Evolutionary conservation across 2,113 vertebrate genomes (phyloP).

Genomic region (Henicopernis longicauda): DNA sequence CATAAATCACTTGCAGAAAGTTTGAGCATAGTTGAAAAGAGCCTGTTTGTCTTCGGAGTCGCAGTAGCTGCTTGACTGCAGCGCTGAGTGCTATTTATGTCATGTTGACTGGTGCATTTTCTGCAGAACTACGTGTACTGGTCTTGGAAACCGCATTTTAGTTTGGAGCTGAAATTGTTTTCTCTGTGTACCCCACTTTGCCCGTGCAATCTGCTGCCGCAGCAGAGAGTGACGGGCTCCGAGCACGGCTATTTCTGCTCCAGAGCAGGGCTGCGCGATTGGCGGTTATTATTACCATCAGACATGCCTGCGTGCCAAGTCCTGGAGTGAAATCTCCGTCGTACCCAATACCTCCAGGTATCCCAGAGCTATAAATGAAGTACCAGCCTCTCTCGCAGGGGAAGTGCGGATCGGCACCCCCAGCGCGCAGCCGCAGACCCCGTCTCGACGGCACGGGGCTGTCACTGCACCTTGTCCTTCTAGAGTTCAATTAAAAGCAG

Average conservation of each 20-base stretch:
- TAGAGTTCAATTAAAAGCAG: background rate
- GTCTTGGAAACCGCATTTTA: accelerated
- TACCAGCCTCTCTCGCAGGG: too few relatives aligned
- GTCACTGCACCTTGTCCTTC: background rate
- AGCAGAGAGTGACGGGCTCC: background rate
- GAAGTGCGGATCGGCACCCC: accelerated
- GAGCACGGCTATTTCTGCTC: background rate
- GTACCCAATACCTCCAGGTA: background rate
- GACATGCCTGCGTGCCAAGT: background rate
- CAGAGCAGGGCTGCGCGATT: background rate
- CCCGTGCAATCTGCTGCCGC: background rate
- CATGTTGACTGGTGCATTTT: background rate
- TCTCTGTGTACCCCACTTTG: background rate
- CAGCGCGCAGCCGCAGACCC: accelerated
- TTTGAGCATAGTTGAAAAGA: background rate
- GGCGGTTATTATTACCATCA: background rate
- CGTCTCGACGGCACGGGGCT: accelerated
- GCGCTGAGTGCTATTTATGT: background rate
- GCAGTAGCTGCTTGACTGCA: accelerated
- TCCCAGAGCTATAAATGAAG: background rate
- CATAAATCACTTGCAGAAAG: background rate
- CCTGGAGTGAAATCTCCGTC: background rate
- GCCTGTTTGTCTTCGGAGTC: background rate
- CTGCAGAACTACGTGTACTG: background rate
- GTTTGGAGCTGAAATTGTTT: background rate